Conservation (phyloP, 1,140 invertebrate genomes). For the Bradynema listronoti region DNA sequence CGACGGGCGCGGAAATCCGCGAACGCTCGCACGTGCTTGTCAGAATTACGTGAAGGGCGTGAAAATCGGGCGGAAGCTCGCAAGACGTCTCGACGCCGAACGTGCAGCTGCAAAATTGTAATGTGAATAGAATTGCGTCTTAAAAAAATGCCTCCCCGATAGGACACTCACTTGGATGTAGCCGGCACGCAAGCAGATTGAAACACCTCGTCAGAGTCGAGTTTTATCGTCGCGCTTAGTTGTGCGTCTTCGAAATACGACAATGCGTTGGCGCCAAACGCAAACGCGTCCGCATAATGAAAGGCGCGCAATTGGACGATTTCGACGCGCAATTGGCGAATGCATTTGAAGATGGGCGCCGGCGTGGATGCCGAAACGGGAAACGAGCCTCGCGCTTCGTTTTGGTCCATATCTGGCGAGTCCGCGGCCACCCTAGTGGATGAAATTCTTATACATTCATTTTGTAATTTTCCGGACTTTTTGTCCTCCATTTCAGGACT, state of each 20-base stretch:
- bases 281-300: conserved; percentile 3
- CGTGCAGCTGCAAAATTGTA: conserved; percentile 11
- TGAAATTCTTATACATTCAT: too few species aligned
- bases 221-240: not conserved
- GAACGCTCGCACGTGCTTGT: conserved; percentile 7
- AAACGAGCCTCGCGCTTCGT: too few species aligned
- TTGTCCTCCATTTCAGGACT: too few species aligned
- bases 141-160: not conserved
- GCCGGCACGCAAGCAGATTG: not conserved
- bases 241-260: conserved; percentile 1
- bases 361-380: too few species aligned
- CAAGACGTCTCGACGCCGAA: conserved; percentile 16
- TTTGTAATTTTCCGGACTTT: too few species aligned
- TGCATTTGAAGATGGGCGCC: too few species aligned
- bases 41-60: conserved; percentile 11
- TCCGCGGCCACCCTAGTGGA: too few species aligned
- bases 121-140: not conserved
- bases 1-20: not conserved
- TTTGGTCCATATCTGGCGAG: too few species aligned
- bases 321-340: too few species aligned
- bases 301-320: too few species aligned
- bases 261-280: conserved; percentile 1
- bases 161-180: conserved; percentile 1
- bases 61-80: conserved; percentile 9
- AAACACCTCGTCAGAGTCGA: conserved; percentile 1